Conservation (phyloP, 2,888 invertebrate genomes). For the Eucera pruinosa region DNA sequence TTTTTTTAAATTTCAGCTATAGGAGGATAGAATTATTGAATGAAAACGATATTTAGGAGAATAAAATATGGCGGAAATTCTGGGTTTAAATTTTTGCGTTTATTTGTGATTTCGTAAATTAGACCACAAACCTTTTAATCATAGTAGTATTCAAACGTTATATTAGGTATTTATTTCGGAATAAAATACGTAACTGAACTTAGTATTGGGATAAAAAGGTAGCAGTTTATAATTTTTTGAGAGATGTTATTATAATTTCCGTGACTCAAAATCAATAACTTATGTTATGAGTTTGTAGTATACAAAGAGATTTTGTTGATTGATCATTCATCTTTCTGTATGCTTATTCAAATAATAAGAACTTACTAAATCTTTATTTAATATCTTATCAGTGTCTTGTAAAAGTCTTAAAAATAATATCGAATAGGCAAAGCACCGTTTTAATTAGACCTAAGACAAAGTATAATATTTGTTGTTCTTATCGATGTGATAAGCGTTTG, state of each 20-base stretch:
- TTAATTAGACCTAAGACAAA: background rate
- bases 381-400: background rate
- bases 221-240: too few relatives aligned
- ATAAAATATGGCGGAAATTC: background rate
- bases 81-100: background rate
- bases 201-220: too few relatives aligned
- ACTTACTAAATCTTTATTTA: background rate
- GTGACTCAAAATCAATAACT: too few relatives aligned
- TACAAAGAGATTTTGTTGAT: too few relatives aligned
- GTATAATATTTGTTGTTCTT: conserved; percentile 1
- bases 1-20: too few relatives aligned
- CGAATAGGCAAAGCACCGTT: background rate
- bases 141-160: background rate
- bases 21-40: too few relatives aligned
- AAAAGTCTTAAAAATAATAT: too few relatives aligned
- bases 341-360: too few relatives aligned
- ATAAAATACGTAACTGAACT: too few relatives aligned
- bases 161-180: background rate
- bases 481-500: conserved; percentile 34
- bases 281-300: too few relatives aligned
- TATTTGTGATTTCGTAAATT: background rate
- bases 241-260: too few relatives aligned
- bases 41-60: background rate
- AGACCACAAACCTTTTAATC: background rate
- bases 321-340: too few relatives aligned